A percentile compares a stretch with the other conserved stretches of the same genome.
Evolutionary conservation across 1,140 invertebrate species (phyloP).

Genomic region (Trichogramma pretiosum): DNA sequence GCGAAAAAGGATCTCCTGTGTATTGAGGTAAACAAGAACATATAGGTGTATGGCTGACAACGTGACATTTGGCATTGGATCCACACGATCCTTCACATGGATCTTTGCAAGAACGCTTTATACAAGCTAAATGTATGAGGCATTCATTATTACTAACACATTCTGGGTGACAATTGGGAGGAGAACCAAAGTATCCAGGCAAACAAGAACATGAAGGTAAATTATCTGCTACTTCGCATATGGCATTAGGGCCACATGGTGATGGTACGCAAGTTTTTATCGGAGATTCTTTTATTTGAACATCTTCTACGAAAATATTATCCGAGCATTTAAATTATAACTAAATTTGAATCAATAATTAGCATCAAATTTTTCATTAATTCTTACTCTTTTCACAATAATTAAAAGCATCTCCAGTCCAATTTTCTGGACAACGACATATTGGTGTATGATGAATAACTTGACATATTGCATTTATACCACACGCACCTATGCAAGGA

Average conservation of each 20-base stretch:
- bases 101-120: conserved; percentile 60
- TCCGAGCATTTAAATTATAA: not conserved
- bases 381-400: conserved; percentile 35
- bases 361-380: no score
- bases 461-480: conserved; percentile 51
- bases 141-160: conserved; percentile 56
- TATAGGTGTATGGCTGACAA: conserved; percentile 55
- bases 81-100: conserved; percentile 63
- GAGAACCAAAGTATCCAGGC: conserved; percentile 35
- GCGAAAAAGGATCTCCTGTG: conserved; percentile 52
- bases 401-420: conserved; percentile 50
- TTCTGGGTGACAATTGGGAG: conserved; percentile 41
- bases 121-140: conserved; percentile 53
- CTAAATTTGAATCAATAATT: not conserved
- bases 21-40: conserved; percentile 51
- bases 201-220: conserved; percentile 41
- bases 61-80: conserved; percentile 50
- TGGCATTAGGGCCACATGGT: conserved; percentile 61
- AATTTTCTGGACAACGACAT: conserved; percentile 53
- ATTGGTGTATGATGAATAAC: conserved; percentile 56
- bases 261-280: conserved; percentile 52
- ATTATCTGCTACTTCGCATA: conserved; percentile 52
- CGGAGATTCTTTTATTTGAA: conserved; percentile 21
- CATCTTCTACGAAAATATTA: no score
- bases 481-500: conserved; percentile 62